Percentiles rank a stretch among this genome's conserved stretches.
These are phyloP conservation scores for Chaenodraco wilsoni DNA, from an alignment of 2,797 vertebrate genomes.

Conservation along the genomic window DNA sequence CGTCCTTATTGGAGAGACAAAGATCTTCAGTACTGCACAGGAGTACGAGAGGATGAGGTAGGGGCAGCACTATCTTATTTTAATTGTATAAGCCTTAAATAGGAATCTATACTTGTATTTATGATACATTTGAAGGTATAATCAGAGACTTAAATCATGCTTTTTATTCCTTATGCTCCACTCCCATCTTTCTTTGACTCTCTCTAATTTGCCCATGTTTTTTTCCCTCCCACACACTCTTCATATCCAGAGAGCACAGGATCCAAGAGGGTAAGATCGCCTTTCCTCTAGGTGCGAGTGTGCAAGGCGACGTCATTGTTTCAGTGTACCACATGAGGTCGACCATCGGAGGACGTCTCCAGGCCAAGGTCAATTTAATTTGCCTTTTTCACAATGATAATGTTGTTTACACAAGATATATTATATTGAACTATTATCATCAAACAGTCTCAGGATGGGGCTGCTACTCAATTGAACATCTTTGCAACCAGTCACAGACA, in stretches of 20 bases:
- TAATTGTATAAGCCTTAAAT: not conserved
- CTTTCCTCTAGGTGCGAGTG: conserved; percentile 92
- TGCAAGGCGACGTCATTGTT: conserved; percentile 95
- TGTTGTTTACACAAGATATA: not conserved
- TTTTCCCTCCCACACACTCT: not conserved
- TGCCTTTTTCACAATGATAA: not conserved
- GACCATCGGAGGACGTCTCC: conserved; percentile 95
- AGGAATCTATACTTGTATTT: not conserved
- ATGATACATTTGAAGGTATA: not conserved
- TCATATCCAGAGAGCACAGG: conserved; percentile 89
- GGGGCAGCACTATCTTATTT: not conserved
- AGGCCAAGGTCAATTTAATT: conserved; percentile 90
- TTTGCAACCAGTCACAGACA: not conserved
- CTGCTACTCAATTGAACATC: not conserved
- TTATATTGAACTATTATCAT: not conserved
- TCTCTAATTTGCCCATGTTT: not conserved
- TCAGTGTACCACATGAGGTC: conserved; percentile 97
- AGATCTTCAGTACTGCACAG: conserved; percentile 94
- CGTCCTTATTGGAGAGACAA: conserved; percentile 94
- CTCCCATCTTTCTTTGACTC: not conserved
- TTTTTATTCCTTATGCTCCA: not conserved
- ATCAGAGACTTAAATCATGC: not conserved
- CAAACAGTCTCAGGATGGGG: not conserved
- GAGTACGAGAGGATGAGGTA: conserved; percentile 99
- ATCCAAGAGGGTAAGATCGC: conserved; percentile 95